A percentile compares a stretch with the other conserved stretches of the same genome.
Evolutionary conservation across 2,113 vertebrate species (phyloP).

Genomic region (Cheirogaleus medius): DNA sequence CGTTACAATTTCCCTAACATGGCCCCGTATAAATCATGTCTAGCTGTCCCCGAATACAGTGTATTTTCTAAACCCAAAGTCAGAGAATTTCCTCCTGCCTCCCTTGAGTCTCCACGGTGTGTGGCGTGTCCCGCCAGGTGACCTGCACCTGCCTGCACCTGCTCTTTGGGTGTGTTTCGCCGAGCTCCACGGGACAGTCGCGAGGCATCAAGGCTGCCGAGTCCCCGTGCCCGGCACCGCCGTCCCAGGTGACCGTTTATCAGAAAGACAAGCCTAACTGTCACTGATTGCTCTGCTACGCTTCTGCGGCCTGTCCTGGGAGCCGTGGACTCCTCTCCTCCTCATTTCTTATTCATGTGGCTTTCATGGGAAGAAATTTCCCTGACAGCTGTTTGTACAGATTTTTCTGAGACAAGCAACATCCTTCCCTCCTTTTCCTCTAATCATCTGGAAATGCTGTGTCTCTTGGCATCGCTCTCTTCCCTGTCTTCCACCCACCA

Average conservation of each 20-base stretch:
- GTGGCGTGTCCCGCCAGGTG: no score
- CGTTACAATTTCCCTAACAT: accelerated
- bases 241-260: accelerated
- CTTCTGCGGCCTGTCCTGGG: neutral
- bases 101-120: accelerated
- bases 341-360: neutral
- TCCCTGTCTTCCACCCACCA: neutral
- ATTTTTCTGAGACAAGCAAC: neutral
- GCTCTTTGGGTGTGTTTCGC: neutral
- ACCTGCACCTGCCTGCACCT: neutral
- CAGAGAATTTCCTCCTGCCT: neutral
- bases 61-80: neutral
- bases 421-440: neutral
- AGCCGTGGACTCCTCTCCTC: no score
- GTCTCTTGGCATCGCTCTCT: neutral
- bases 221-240: neutral
- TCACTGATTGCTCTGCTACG: accelerated
- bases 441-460: neutral
- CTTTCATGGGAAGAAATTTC: neutral
- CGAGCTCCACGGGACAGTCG: no score
- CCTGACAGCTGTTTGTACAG: neutral
- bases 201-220: accelerated
- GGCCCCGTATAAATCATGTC: accelerated
- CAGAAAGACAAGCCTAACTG: accelerated
- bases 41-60: neutral